Base-by-base conservation (phyloP, 2,888 invertebrate species). In the Thecophora atra region DNA sequence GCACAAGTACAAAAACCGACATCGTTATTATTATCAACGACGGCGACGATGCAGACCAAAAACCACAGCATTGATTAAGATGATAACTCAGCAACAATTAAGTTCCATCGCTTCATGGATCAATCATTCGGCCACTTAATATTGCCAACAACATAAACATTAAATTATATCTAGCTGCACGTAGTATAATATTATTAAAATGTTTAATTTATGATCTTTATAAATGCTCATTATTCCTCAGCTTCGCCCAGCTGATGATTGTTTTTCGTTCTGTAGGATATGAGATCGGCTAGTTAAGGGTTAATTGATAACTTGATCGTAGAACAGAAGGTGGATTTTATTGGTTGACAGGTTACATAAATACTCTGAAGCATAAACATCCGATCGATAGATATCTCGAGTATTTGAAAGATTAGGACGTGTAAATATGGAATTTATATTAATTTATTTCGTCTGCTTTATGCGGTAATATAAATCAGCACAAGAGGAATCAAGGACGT, bases 401-500 rank as follows among this genome's bases (percentile, higher is more conserved):
- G 11, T 37, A 37, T 37, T 37, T 37, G 2, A 37, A 37, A 37
- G 11, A 37, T 37, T 37, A 8, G 37, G 11, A 37, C 11, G 37
- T 37, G 11, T 11, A 37, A 37, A 37, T 37, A 37, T n/a, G n/a
- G n/a, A n/a, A n/a, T n/a, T n/a, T n/a, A 54, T 54, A 11, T 3
- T 54, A 54, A 7, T 54, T n/a, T n/a, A n/a, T 4, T 42, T 19
- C 21, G 11, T 63, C 6, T 44, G 44, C 21, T 60, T 54, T 15
- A 26, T 51, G 21, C 67, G 26, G 52, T 21, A n/a, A 65, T 56
- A 44, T 60, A 37, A 60, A 19, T 24, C 44, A n/a, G 44, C 44
- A 42, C 11, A 42, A 42, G n/a, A 42, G n/a, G 21, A 63, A 63
- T 28, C 58, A 58, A 58, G 58, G 58, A 58, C 58, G 58, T 58